Base-by-base conservation (phyloP, 1,140 invertebrate genomes). In the Anoplophora glabripennis region DNA sequence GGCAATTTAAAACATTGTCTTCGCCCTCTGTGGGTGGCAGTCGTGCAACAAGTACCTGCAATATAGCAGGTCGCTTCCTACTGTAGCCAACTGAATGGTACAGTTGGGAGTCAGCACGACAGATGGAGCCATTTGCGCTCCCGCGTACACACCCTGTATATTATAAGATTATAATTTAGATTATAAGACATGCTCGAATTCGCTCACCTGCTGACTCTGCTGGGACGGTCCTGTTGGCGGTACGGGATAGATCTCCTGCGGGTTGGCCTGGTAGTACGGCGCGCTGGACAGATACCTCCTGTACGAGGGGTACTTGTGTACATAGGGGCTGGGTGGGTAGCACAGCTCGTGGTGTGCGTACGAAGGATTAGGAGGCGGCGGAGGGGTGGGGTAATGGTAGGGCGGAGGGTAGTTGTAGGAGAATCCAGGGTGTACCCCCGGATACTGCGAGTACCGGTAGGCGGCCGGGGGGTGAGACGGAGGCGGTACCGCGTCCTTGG, bases 311-410 rank as follows among this genome's bases (percentile, higher is more conserved):
- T 67, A 70, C 40, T 66, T 63, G 51, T 65, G 64, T 42, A 67
- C 40, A 17, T 72, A 69, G 4, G 66, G 61, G 15, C 55, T 59
- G 28, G 82, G 21, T 14, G 76, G 67, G 68, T 79, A 79, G 56
- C 74, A 76, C 28, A 75, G 54, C 45, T 75, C 74, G 41, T 76
- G 73, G 57, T 75, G 75, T 47, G 70, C 41, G 54, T 72, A 71
- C 7, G 72, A 53, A 36, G 66, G 61, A 11, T 64, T 64, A 37
- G 72, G 74, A 54, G 74, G 73, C 49, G 78, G 74, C 14, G 71
- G 59, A 15, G 76, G 76, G 71, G 68, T 79, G 76, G 63, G 79
- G 84, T 56, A 83, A 82, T 51, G 82, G 80, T n/a, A n/a, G 55
- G 82, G 81, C 48, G 82, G 80, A 59, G 82, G 80, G 70, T 86